These are phyloP conservation scores for Carcharodon carcharias DNA, from an alignment of 2,797 vertebrate species.

Conservation along the genomic window DNA sequence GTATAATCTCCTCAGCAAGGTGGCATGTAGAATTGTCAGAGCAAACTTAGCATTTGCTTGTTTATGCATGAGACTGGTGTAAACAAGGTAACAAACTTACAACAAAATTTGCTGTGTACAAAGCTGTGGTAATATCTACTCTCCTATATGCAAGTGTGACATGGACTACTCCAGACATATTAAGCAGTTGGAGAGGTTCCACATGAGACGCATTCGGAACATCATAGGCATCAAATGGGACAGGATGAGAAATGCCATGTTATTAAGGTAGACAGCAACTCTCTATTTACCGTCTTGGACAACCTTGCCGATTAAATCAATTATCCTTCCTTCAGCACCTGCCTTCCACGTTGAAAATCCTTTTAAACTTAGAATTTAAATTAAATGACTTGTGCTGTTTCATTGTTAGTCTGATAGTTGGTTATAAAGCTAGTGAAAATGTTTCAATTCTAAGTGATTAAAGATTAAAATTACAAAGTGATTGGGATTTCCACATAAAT, in stretches of 20 bases:
- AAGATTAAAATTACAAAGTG: not conserved
- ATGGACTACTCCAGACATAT: not conserved
- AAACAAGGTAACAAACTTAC: too few species aligned
- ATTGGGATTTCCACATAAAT: not conserved
- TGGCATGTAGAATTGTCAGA: not conserved
- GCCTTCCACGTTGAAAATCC: too few species aligned
- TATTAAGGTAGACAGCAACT: not conserved
- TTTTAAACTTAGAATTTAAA: not conserved
- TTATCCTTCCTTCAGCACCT: too few species aligned
- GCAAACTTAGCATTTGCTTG: not conserved
- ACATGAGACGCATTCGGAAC: not conserved
- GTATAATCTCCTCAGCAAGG: not conserved
- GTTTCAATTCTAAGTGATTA: not conserved
- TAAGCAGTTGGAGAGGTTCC: not conserved
- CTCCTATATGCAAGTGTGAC: too few species aligned
- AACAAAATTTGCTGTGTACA: too few species aligned
- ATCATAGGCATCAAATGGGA: not conserved
- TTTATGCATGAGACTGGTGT: not conserved
- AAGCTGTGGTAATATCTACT: too few species aligned
- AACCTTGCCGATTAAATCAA: not conserved
- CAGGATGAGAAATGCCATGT: not conserved
- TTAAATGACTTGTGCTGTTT: not conserved
- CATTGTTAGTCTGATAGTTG: not conserved
- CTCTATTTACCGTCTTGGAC: not conserved
- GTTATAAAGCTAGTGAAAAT: constrained; percentile 8